phyloP scores from a whole-genome alignment of 2,113 vertebrate genomes.

The Hystrix brachyura region DNA sequence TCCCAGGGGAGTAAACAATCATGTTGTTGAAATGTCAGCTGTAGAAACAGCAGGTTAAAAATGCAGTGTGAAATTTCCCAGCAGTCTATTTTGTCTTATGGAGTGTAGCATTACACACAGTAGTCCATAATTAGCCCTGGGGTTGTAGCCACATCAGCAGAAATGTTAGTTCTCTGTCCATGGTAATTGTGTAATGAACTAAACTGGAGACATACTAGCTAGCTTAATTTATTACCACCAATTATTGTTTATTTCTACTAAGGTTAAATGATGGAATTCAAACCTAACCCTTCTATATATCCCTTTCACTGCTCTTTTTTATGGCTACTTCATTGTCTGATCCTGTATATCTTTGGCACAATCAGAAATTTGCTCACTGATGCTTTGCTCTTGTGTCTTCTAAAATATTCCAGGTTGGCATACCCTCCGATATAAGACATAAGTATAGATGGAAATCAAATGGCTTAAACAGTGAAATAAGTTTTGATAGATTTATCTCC shows the following conservation, averaged over 20 bases:
- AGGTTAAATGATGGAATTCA: conserved; percentile 40
- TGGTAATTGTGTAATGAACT: conserved; percentile 19
- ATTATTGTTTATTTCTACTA: conserved; percentile 48
- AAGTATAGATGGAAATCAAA: not conserved
- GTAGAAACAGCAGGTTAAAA: conserved; percentile 73
- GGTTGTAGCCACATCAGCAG: conserved; percentile 54
- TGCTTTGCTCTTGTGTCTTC: not conserved
- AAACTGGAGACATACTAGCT: not conserved
- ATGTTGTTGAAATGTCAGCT: conserved; percentile 73
- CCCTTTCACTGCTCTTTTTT: not conserved
- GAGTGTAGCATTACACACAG: conserved; percentile 25
- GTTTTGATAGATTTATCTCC: not conserved
- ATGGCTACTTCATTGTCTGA: not conserved
- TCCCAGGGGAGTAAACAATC: conserved; percentile 72
- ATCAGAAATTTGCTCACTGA: not conserved
- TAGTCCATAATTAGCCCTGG: conserved; percentile 16
- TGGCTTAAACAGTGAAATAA: conserved; percentile 15
- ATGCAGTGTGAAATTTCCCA: conserved; percentile 68
- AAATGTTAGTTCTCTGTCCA: conserved; percentile 23
- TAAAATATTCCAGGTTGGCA: conserved; percentile 26
- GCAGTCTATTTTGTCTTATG: conserved; percentile 63
- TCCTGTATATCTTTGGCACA: not conserved
- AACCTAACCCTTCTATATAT: not conserved
- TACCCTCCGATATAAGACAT: not conserved
- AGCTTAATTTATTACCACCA: conserved; percentile 57